Percentiles rank a stretch among this genome's conserved stretches.
Evolutionary conservation across 2,113 vertebrate genomes (phyloP).

Genomic region (Cervus canadensis): DNA sequence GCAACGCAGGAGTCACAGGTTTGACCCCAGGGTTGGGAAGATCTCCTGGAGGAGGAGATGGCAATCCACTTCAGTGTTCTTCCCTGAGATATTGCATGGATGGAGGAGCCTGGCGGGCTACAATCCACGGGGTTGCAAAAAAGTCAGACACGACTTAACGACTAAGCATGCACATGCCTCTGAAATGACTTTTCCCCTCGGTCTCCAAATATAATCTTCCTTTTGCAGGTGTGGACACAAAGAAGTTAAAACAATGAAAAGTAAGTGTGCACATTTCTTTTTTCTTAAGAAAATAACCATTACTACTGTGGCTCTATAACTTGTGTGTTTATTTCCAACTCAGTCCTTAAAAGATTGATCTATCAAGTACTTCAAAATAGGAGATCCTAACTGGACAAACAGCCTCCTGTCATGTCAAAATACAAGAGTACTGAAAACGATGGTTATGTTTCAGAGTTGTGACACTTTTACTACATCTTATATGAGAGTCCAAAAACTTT

Average conservation of each 20-base stretch:
- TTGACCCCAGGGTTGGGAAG: not conserved
- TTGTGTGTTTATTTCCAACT: not conserved
- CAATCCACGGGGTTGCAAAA: not conserved
- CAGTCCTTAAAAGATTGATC: not conserved
- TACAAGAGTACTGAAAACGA: not conserved
- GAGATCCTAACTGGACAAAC: not conserved
- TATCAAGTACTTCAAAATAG: not conserved
- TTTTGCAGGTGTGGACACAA: not conserved
- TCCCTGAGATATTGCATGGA: not conserved
- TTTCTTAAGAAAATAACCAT: slow-evolving; percentile 23
- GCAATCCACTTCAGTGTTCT: not conserved
- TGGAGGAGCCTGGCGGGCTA: not conserved
- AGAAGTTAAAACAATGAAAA: slow-evolving; percentile 35
- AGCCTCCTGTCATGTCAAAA: not conserved
- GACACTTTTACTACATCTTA: not conserved
- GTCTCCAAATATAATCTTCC: not conserved
- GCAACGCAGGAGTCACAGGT: not conserved
- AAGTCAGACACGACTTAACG: not conserved
- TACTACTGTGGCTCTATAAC: not conserved
- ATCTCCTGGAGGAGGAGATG: not conserved
- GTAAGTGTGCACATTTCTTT: slow-evolving; percentile 20
- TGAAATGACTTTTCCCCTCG: not conserved
- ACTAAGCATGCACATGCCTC: not conserved
- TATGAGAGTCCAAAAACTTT: not conserved
- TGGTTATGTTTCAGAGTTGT: not conserved